Percentiles rank a stretch among this genome's conserved stretches.
Conservation (phyloP, 2,797 vertebrate genomes). For the Ambastaia sidthimunki region DNA sequence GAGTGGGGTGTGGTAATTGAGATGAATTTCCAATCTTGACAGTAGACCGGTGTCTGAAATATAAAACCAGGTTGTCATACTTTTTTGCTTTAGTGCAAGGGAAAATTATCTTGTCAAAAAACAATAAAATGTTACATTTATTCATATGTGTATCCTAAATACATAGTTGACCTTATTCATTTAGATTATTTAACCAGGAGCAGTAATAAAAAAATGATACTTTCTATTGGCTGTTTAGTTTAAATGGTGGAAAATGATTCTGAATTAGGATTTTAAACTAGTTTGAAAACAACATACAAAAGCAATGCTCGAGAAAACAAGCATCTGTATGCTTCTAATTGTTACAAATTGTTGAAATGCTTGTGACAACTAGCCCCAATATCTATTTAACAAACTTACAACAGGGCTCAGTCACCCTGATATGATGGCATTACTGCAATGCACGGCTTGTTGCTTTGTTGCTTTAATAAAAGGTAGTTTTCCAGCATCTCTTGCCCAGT, state of each 20-base stretch:
- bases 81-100: neutral
- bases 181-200: no score
- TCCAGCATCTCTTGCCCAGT: constrained; percentile 63
- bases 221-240: no score
- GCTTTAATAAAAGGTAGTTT: constrained; percentile 27
- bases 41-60: neutral
- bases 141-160: neutral
- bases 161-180: no score
- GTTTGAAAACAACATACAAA: no score
- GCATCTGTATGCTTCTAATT: no score
- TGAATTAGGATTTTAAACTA: no score
- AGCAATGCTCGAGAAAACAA: no score
- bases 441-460: constrained; percentile 6
- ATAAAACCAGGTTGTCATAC: neutral
- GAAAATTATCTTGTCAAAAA: no score
- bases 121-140: no score
- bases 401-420: neutral
- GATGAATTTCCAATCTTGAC: neutral
- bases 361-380: neutral
- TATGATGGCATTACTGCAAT: constrained; percentile 13
- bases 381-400: neutral
- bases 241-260: no score
- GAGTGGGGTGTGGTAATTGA: neutral
- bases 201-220: no score
- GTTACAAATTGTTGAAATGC: neutral